Base-by-base conservation (phyloP, 2,113 vertebrate genomes). In the Aegotheles bennettii region DNA sequence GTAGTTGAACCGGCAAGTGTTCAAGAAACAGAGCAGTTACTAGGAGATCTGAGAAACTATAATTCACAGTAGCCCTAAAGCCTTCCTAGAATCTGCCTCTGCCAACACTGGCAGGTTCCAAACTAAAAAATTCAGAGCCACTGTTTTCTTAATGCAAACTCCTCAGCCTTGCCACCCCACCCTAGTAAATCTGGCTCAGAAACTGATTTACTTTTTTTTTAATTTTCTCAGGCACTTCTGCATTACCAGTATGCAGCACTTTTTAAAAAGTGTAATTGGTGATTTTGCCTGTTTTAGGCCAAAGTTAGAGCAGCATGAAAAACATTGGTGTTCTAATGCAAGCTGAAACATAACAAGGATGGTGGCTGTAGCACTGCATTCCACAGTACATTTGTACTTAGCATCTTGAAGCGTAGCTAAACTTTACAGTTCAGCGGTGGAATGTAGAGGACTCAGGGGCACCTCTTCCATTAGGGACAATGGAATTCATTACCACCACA, bases 1-100 rank as follows among this genome's bases (percentile, higher is more conserved):
- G 42, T 63, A 61, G 25, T 50, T 88, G 50, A 75, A 77, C 25
- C 2, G 1, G 71, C 61, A 86, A 87, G 8, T 11, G 33, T 73
- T 92, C 71, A 86, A 83, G 71, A 63, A 75, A 54, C 61, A 53
- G 63, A 69, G 28, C 35, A 13, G 71, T 92, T 92, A 65, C 64
- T 80, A 77, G 54, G 59, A 79, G 23, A 88, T 76, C 50, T 48
- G 56, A 81, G 68, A 87, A 95, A 84, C 15, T 1, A 2, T 70
- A 74, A 74, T 75, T 94, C 76, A 84, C 65, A 57, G 45, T 42
- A 89, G 48, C n/a, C 20, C 53, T 71, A 54, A 60, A 64, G 48
- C 26, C 53, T 80, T 89, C 73, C 43, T 47, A 43, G 21, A 57
- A 7, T 31, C 36, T 77, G 40, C n/a, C 54, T 47, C 68, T 89